Evolutionary conservation across 2,888 invertebrate genomes (phyloP).

Genomic region (Phyllotreta cruciferae): DNA sequence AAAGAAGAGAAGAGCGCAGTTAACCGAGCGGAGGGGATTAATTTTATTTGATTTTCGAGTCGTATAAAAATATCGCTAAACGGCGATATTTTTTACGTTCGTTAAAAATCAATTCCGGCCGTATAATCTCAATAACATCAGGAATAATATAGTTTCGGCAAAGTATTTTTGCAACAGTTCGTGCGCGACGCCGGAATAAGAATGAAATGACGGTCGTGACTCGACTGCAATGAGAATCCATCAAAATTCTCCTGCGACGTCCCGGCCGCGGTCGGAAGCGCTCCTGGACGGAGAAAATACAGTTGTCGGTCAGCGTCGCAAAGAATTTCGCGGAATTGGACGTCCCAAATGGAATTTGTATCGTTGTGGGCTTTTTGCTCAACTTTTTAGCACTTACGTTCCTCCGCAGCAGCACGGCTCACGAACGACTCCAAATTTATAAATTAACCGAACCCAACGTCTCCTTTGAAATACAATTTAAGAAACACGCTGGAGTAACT

Average conservation of each 20-base stretch:
- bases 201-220: conserved; percentile 55
- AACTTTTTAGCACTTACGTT: not conserved
- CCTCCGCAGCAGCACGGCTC: too few species aligned
- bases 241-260: conserved; percentile 22
- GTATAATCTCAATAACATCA: conserved; percentile 53
- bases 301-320: conserved; percentile 23
- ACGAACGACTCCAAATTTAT: too few species aligned
- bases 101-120: conserved; percentile 42
- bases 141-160: conserved; percentile 52
- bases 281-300: conserved; percentile 22
- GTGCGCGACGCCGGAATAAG: conserved; percentile 52
- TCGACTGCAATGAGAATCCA: conserved; percentile 42
- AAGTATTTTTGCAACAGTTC: conserved; percentile 57
- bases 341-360: conserved; percentile 13
- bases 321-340: conserved; percentile 10
- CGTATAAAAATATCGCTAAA: too few species aligned
- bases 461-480: too few species aligned
- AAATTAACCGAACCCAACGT: too few species aligned
- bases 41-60: not conserved
- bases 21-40: not conserved
- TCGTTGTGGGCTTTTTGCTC: not conserved
- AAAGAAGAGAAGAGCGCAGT: not conserved
- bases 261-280: conserved; percentile 18
- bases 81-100: not conserved
- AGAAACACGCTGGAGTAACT: too few species aligned